phyloP scores from a whole-genome alignment of 2,797 vertebrate species.

The Rhadinocentrus ornatus region DNA sequence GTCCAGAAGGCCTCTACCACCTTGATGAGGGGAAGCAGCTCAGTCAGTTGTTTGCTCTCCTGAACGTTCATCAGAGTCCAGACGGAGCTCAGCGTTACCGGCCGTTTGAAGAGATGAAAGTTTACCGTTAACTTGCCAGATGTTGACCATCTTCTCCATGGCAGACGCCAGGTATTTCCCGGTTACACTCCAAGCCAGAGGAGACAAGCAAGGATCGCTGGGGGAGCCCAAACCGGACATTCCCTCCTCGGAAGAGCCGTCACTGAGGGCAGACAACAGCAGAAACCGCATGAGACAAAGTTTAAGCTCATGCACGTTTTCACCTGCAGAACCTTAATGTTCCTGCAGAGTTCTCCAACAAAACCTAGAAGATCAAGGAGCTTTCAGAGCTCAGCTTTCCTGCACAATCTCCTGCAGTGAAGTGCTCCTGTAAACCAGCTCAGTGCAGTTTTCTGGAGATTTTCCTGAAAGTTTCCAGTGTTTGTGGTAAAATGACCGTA shows the following conservation, averaged over 20 bases:
- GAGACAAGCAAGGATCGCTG: slow-evolving; percentile 88
- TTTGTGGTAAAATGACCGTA: too few species aligned
- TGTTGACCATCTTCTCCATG: slow-evolving; percentile 95
- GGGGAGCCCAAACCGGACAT: slow-evolving; percentile 86
- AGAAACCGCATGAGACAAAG: neutral
- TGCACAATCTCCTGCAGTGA: neutral
- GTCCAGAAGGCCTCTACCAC: slow-evolving; percentile 92
- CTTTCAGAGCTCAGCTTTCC: too few species aligned
- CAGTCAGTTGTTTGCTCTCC: too few species aligned
- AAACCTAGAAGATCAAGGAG: too few species aligned
- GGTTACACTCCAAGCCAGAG: slow-evolving; percentile 93
- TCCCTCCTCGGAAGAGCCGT: slow-evolving; percentile 87
- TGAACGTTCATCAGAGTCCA: too few species aligned
- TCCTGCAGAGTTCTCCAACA: too few species aligned
- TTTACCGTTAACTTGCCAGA: slow-evolving; percentile 97
- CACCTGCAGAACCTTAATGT: too few species aligned
- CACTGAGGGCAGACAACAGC: slow-evolving; percentile 74
- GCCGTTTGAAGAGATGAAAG: neutral
- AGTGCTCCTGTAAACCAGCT: too few species aligned
- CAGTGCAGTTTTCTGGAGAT: too few species aligned
- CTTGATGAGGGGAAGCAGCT: slow-evolving; percentile 63
- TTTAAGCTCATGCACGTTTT: too few species aligned
- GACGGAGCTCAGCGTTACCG: too few species aligned
- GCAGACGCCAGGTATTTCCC: slow-evolving; percentile 94
- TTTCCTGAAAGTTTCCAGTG: too few species aligned